phyloP scores from a whole-genome alignment of 1,140 invertebrate genomes.

The Drosophila watanabei region DNA sequence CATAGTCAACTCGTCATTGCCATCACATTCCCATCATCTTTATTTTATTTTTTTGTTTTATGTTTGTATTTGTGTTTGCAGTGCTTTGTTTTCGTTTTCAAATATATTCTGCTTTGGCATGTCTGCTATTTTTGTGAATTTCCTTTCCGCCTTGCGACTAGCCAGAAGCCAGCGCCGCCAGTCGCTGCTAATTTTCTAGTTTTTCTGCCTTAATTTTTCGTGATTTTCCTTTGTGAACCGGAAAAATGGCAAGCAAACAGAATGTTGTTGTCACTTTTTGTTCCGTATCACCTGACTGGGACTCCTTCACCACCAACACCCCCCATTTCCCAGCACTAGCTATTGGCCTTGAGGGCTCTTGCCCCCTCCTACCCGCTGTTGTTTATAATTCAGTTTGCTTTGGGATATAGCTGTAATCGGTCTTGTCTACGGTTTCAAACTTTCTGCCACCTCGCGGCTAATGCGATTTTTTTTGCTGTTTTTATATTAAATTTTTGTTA shows the following conservation, averaged over 20 bases:
- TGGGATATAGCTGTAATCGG: slow-evolving; percentile 12
- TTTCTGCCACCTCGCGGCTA: slow-evolving; percentile 5
- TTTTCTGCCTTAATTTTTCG: slow-evolving; percentile 31
- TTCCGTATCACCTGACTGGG: slow-evolving; percentile 39
- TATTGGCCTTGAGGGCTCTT: slow-evolving; percentile 24
- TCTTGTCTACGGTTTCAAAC: slow-evolving; percentile 5
- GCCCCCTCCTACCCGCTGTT: background rate
- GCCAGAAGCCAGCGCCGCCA: background rate
- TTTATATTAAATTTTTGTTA: background rate
- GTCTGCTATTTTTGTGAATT: slow-evolving; percentile 37
- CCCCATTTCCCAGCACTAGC: background rate
- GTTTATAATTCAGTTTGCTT: slow-evolving; percentile 41
- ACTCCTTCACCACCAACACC: background rate
- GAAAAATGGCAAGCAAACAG: slow-evolving; percentile 22
- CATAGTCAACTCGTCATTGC: slow-evolving; percentile 2
- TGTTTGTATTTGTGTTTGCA: slow-evolving; percentile 8
- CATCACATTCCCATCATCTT: slow-evolving; percentile 14
- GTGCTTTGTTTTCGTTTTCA: slow-evolving; percentile 28
- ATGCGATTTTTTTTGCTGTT: background rate
- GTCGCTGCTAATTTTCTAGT: slow-evolving; percentile 18
- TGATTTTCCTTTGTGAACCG: slow-evolving; percentile 32
- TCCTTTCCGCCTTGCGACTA: slow-evolving; percentile 32
- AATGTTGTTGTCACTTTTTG: slow-evolving; percentile 24
- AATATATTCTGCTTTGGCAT: slow-evolving; percentile 32
- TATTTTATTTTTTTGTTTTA: slow-evolving; percentile 3